Evolutionary conservation across 2,113 vertebrate genomes (phyloP).

Genomic region (Macroglossus sobrinus): DNA sequence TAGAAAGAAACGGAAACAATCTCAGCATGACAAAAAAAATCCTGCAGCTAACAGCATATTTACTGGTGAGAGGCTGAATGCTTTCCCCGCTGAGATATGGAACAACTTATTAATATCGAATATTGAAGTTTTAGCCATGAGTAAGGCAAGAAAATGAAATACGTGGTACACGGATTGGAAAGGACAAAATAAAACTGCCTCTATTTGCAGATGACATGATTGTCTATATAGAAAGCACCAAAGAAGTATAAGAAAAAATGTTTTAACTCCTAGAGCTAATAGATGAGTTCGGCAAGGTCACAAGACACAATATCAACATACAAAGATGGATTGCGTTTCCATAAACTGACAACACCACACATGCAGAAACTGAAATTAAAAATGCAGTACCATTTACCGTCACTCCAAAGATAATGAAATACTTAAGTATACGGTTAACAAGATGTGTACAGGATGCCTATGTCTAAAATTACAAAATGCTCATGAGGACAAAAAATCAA

Average conservation of each 20-base stretch:
- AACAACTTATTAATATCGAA: neutral
- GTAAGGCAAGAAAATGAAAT: neutral
- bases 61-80: neutral
- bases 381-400: neutral
- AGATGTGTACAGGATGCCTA: neutral
- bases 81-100: neutral
- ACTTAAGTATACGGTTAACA: neutral
- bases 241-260: neutral
- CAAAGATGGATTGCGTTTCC: neutral
- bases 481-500: no score
- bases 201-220: neutral
- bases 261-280: neutral
- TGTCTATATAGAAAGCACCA: neutral
- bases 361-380: conserved; percentile 1
- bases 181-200: neutral
- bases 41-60: neutral
- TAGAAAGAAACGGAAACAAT: neutral
- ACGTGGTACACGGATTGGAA: neutral
- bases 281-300: neutral
- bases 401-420: neutral
- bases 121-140: neutral
- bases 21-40: neutral
- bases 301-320: neutral
- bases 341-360: neutral
- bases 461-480: neutral